Base-by-base conservation (phyloP, 1,140 invertebrate species). In the Monochamus saltuarius region DNA sequence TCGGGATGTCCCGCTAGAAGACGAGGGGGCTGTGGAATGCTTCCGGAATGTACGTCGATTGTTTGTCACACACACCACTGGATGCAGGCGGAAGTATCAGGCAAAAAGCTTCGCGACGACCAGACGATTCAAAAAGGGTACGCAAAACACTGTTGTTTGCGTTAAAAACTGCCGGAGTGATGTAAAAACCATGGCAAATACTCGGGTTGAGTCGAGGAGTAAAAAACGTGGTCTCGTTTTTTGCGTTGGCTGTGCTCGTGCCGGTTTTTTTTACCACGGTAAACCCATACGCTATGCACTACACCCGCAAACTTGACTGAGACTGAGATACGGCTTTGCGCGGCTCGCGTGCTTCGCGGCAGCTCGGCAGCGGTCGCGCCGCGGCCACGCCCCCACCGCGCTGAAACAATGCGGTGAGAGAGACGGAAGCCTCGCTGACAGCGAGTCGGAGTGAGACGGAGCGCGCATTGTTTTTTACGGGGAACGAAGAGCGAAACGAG, bases 321-420 rank as follows among this genome's bases (percentile, higher is more conserved):
- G 11, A 45, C 53, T 56, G 39, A 56, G 45, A 56, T 56, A 56
- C 53, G 40, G 53, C 45, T 45, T 59, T 39, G 47, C 57, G 47
- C 53, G 50, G 52, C 57, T 63, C 43, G 56, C 40, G 40, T 29
- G 34, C 61, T 59, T 53, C 36, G 43, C 17, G 35, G 9, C 45
- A 45, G 56, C 39, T 59, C 63, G 63, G 51, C 37, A 10, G 17
- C 17, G 9, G 14, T 39, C 63, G 63, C 19, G 13, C 4, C 14
- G 7, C 45, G 42, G 54, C 7, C 40, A 58, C 59, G 59, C 56
- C 63, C 34, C 29, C 42, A 34, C 22, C 51, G 57, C 47, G 49
- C 56, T 64, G 50, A 64, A 64, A 64, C 62, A 64, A 64, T 64
- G 62, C 58, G 50, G 13, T 9, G 45, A 56, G 46, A n/a, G 62